Conservation (phyloP, 1,140 invertebrate genomes). For the Drosophila funebris region DNA sequence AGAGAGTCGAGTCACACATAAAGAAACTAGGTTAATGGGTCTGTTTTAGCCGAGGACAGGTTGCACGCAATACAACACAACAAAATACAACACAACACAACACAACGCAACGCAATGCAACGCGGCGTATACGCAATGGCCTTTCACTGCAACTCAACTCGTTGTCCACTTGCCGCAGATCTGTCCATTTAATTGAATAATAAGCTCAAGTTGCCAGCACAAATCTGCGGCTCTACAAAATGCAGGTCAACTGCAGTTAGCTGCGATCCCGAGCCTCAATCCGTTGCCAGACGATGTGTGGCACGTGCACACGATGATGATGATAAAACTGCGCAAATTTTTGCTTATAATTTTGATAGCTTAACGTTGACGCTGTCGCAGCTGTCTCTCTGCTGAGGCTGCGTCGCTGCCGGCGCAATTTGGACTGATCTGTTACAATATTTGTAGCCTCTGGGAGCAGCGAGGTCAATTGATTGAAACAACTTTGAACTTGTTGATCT, state of each 20-base stretch:
- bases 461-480: constrained; percentile 84
- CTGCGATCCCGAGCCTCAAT: background rate
- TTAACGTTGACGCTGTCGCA: background rate
- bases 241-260: constrained; percentile 61
- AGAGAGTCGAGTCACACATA: constrained; percentile 13
- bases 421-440: constrained; percentile 76
- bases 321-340: constrained; percentile 60
- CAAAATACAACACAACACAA: constrained; percentile 46
- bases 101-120: constrained; percentile 24
- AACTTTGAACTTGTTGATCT: constrained; percentile 84
- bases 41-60: constrained; percentile 73
- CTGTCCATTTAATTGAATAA: constrained; percentile 72
- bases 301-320: constrained; percentile 58
- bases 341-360: constrained; percentile 56
- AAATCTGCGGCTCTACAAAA: constrained; percentile 64
- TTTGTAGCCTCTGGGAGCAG: constrained; percentile 76
- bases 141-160: constrained; percentile 65
- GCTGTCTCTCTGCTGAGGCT: background rate
- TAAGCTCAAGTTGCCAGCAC: constrained; percentile 54
- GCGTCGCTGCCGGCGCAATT: constrained; percentile 13
- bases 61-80: constrained; percentile 44
- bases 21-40: constrained; percentile 78
- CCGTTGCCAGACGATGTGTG: constrained; percentile 36
- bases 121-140: constrained; percentile 73
- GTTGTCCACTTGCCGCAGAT: constrained; percentile 5